Percentiles rank a stretch among this genome's conserved stretches.
phyloP scores from a whole-genome alignment of 2,888 invertebrate species.

The Drosophila atripex region DNA sequence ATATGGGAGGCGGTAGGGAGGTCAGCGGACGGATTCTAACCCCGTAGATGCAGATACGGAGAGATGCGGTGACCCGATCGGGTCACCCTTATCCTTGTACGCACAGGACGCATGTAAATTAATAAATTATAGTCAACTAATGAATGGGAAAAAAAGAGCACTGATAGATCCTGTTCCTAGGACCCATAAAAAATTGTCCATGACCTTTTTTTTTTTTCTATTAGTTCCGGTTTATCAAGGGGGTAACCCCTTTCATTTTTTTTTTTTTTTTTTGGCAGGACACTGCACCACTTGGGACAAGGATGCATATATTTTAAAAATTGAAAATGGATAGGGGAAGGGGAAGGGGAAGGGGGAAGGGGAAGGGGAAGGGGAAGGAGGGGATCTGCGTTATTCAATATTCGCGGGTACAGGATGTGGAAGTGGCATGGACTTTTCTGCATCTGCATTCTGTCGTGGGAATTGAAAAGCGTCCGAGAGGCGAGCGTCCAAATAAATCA shows the following conservation, averaged over 20 bases:
- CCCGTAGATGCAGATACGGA: background rate
- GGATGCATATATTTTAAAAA: slow-evolving; percentile 68
- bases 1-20: slow-evolving; percentile 38
- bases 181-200: slow-evolving; percentile 76
- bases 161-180: slow-evolving; percentile 8
- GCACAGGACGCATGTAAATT: slow-evolving; percentile 78
- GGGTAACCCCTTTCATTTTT: slow-evolving; percentile 70
- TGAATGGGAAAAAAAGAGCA: slow-evolving; percentile 45
- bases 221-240: slow-evolving; percentile 76
- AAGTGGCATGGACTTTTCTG: slow-evolving; percentile 55
- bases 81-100: slow-evolving; percentile 51
- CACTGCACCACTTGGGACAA: slow-evolving; percentile 71
- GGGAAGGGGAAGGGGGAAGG: no score
- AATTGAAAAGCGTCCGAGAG: slow-evolving; percentile 61
- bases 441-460: slow-evolving; percentile 63
- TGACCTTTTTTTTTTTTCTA: slow-evolving; percentile 64
- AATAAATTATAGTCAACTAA: slow-evolving; percentile 78
- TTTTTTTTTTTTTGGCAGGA: slow-evolving; percentile 50
- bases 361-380: no score
- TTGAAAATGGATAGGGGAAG: slow-evolving; percentile 3
- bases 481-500: slow-evolving; percentile 61
- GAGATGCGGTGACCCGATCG: slow-evolving; percentile 16
- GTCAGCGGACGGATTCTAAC: slow-evolving; percentile 41
- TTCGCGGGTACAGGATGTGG: slow-evolving; percentile 77
- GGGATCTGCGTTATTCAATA: slow-evolving; percentile 76